Evolutionary conservation across 2,888 invertebrate species (phyloP).

Genomic region (Ophion ventricosus): DNA sequence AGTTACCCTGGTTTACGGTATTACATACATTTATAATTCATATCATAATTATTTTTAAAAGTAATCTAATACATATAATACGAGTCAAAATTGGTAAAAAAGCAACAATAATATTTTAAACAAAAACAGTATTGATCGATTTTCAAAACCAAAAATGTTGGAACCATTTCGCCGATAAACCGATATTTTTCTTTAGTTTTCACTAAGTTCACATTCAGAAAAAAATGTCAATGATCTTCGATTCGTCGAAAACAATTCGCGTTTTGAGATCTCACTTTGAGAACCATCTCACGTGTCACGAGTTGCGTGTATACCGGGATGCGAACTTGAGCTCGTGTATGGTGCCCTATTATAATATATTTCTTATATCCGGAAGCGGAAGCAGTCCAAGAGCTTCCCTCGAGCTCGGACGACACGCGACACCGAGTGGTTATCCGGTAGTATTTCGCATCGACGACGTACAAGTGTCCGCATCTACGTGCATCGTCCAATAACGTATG

Average conservation of each 20-base stretch:
- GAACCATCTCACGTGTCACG: neutral
- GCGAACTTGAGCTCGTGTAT: conserved; percentile 28
- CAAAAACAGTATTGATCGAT: no score
- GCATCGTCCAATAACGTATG: neutral
- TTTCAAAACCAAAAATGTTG: no score
- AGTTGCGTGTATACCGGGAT: conserved; percentile 12
- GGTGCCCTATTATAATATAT: conserved; percentile 33
- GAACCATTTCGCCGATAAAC: neutral
- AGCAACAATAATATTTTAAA: no score
- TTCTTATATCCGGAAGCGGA: conserved; percentile 67
- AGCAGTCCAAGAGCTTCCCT: conserved; percentile 67
- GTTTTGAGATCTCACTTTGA: neutral
- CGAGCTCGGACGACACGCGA: conserved; percentile 50
- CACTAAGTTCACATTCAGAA: neutral
- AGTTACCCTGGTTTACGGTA: no score
- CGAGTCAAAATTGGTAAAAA: no score
- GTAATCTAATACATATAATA: no score
- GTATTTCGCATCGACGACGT: conserved; percentile 34
- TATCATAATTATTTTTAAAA: no score
- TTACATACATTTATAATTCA: no score
- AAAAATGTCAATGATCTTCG: conserved; percentile 6
- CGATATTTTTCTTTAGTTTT: neutral
- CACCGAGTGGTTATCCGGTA: conserved; percentile 52
- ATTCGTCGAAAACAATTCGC: neutral
- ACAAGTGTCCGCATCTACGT: conserved; percentile 1